Evolutionary conservation across 2,113 vertebrate genomes (phyloP).

Genomic region (Scomber japonicus): DNA sequence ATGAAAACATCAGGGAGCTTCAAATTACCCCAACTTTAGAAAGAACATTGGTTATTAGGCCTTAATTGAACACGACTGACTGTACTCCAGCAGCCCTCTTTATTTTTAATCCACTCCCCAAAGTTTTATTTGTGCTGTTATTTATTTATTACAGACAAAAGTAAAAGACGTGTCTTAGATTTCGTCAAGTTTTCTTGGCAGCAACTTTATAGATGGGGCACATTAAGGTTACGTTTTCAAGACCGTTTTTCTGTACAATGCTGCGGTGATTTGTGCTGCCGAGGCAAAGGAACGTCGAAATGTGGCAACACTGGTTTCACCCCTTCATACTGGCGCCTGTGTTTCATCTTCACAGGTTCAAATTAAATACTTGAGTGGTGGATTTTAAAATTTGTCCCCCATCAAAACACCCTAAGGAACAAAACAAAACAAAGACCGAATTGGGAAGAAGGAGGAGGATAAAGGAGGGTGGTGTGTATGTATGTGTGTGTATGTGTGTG

Average conservation of each 20-base stretch:
- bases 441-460: slow-evolving; percentile 19
- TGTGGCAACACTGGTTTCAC: neutral
- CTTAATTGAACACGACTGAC: slow-evolving; percentile 83
- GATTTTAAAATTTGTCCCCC: slow-evolving; percentile 62
- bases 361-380: slow-evolving; percentile 61
- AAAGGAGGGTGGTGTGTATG: neutral
- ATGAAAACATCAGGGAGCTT: slow-evolving; percentile 83
- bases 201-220: slow-evolving; percentile 53
- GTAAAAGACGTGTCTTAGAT: slow-evolving; percentile 53
- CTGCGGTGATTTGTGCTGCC: neutral
- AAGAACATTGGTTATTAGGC: slow-evolving; percentile 77
- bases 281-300: neutral
- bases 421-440: slow-evolving; percentile 69
- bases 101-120: slow-evolving; percentile 75
- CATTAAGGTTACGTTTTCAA: slow-evolving; percentile 8
- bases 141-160: slow-evolving; percentile 81
- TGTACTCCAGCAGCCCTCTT: slow-evolving; percentile 69
- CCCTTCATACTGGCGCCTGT: neutral
- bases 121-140: slow-evolving; percentile 82
- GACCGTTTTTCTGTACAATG: slow-evolving; percentile 2
- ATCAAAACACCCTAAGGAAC: slow-evolving; percentile 61
- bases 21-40: slow-evolving; percentile 83
- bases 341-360: slow-evolving; percentile 47
- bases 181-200: slow-evolving; percentile 56
- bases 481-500: no score